Base-by-base conservation (phyloP, 2,888 invertebrate genomes). In the Sinotaia quadrata region DNA sequence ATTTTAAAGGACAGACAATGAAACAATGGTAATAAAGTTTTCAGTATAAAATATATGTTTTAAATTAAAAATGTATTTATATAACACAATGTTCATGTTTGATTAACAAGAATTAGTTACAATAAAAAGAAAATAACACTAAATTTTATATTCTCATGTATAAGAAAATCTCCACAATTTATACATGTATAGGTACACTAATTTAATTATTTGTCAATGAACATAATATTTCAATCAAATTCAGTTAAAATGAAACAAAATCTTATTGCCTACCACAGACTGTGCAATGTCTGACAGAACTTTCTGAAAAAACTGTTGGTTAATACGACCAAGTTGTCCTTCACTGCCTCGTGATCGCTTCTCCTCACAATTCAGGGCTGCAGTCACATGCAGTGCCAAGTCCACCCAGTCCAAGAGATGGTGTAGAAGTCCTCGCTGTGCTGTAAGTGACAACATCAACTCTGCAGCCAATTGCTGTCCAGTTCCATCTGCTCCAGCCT, bases 341-440 rank as follows among this genome's bases (percentile, higher is more conserved):
- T 59, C 59, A 3, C 4, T 12, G 10, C 34, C 41, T 12, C 62
- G 62, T 2, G 57, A 56, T 49, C 68, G 67, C 24, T 63, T 77
- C 58, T 71, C 60, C 62, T 73, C 73, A 18, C 72, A 67, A 44
- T 72, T 70, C 18, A 71, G 69, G 29, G 63, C 61, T 21, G 71
- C 70, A 29, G 65, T 71, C 34, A 63, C 79, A 58, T 54, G 79
- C 74, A 69, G 84, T 77, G 91, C 91, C 89, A 91, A 90, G 72
- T 91, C 90, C 57, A 92, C 90, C 92, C 92, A 92, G 78, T 92
- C 91, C 56, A 92, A 84, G 29, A 92, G 84, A 72, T 91, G 91
- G 51, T 91, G 85, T 27, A 92, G 87, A 15, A 91, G 91, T 24
- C 92, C 92, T 75, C 92, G 84, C 87, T 92, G 92, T 36, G 91